These are phyloP conservation scores for Vipera ursinii DNA, from an alignment of 2,797 vertebrate genomes.

Conservation along the genomic window DNA sequence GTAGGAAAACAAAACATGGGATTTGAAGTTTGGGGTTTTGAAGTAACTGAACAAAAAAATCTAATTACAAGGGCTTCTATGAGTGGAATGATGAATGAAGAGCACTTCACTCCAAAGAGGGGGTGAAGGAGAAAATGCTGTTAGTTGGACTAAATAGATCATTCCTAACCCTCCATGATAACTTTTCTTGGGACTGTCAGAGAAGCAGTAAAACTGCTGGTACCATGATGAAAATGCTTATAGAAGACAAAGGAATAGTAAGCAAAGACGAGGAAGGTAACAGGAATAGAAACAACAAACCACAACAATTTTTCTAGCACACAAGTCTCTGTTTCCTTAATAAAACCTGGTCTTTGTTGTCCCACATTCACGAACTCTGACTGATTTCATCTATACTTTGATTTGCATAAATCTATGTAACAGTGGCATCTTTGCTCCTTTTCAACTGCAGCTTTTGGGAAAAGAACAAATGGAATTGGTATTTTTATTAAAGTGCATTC, in stretches of 20 bases:
- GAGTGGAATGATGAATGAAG: background rate
- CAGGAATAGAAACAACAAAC: background rate
- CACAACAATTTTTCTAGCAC: background rate
- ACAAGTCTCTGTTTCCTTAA: background rate
- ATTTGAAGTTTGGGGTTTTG: background rate
- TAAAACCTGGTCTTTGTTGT: background rate
- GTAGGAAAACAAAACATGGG: background rate
- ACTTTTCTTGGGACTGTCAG: background rate
- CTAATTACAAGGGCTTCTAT: background rate
- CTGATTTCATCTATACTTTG: background rate
- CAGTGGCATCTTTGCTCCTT: background rate
- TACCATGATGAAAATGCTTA: background rate
- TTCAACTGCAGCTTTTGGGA: background rate
- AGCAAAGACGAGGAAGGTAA: background rate
- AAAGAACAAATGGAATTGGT: background rate
- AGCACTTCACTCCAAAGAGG: background rate
- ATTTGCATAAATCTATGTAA: background rate
- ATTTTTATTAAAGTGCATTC: background rate
- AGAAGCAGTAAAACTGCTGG: background rate
- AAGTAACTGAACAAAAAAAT: background rate
- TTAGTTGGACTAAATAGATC: background rate
- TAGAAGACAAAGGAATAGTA: background rate
- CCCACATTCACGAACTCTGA: background rate
- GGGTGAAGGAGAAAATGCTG: background rate
- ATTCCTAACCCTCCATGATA: background rate